Evolutionary conservation across 2,888 invertebrate genomes (phyloP).

Genomic region (Colletes collaris): DNA sequence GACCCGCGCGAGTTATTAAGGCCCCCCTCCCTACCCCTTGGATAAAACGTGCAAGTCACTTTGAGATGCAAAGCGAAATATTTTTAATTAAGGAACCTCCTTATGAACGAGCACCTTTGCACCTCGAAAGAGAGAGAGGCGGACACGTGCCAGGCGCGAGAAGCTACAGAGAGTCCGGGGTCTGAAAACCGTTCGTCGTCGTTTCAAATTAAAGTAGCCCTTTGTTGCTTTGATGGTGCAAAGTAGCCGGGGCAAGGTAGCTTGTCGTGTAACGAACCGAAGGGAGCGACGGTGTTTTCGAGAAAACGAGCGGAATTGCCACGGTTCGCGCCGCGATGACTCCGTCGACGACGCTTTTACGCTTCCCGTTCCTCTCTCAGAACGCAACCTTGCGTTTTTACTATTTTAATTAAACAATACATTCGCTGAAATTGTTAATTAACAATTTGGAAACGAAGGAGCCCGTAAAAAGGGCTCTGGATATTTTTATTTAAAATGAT

Average conservation of each 20-base stretch:
- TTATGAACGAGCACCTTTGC: constrained; percentile 28
- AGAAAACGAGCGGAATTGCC: constrained; percentile 1
- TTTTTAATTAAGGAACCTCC: constrained; percentile 60
- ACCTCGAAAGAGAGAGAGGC: not conserved
- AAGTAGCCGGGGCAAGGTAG: not conserved
- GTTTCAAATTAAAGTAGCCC: not conserved
- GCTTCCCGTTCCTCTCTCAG: no score
- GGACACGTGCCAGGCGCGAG: no score
- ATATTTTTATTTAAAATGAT: no score
- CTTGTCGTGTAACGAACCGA: not conserved
- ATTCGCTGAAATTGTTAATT: no score
- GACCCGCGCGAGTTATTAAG: constrained; percentile 46
- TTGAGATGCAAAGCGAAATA: constrained; percentile 51
- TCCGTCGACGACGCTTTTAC: not conserved
- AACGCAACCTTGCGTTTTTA: no score
- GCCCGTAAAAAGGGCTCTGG: no score
- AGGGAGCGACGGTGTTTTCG: not conserved
- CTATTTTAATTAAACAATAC: no score
- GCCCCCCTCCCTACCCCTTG: not conserved
- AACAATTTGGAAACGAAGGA: no score
- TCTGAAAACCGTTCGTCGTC: constrained; percentile 6
- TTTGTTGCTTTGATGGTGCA: constrained; percentile 7
- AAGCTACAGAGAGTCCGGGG: no score
- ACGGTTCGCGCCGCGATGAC: not conserved
- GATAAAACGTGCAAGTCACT: constrained; percentile 35